phyloP scores from a whole-genome alignment of 1,140 invertebrate species.

The Ridgeia piscesae region DNA sequence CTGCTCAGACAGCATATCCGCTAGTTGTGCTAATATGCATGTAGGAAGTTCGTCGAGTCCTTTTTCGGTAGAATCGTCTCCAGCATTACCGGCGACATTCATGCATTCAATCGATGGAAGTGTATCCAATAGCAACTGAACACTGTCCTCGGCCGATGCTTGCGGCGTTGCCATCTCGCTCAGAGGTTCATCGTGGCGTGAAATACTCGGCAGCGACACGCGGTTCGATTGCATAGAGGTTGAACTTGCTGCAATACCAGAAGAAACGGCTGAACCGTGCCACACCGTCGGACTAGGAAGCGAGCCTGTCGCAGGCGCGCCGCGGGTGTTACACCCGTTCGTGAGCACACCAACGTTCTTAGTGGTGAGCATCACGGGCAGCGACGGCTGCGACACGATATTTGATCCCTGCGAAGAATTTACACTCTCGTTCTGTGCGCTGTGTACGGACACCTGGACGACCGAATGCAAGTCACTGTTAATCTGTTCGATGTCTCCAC shows the following conservation, averaged over 20 bases:
- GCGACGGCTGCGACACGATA: neutral
- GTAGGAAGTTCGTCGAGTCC: neutral
- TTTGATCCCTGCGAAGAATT: neutral
- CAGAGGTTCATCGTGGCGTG: neutral
- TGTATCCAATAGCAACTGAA: too few species aligned
- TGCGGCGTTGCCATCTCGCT: neutral
- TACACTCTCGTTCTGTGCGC: neutral
- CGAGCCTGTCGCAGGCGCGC: neutral
- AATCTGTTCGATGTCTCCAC: neutral
- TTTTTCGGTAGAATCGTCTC: neutral
- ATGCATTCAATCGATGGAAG: neutral
- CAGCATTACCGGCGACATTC: neutral
- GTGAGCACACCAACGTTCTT: neutral
- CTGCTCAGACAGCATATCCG: neutral
- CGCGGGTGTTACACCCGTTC: neutral
- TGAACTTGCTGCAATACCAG: neutral
- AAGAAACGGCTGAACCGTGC: neutral
- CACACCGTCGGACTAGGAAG: neutral
- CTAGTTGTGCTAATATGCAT: neutral
- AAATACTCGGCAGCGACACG: neutral
- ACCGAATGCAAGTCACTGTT: neutral
- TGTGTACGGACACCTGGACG: neutral
- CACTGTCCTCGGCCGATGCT: too few species aligned
- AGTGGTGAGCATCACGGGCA: neutral
- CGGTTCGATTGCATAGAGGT: neutral